These are phyloP conservation scores for Abramis brama DNA, from an alignment of 2,113 vertebrate genomes.

Conservation along the genomic window DNA sequence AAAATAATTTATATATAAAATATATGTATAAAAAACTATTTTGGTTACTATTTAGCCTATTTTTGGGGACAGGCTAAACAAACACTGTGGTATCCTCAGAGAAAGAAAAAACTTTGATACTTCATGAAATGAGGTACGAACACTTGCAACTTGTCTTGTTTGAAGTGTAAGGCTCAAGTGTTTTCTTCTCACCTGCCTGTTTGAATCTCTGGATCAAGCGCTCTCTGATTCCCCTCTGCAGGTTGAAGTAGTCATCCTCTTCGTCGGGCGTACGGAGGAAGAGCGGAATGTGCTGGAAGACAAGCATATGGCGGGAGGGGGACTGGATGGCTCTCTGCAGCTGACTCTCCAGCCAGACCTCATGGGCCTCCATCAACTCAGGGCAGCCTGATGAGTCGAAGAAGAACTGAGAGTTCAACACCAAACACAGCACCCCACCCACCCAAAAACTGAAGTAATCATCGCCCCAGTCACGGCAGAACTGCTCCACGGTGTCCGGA, in stretches of 20 bases:
- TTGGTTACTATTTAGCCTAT: background rate
- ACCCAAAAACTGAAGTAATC: constrained; percentile 98
- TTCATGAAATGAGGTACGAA: background rate
- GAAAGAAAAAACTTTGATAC: background rate
- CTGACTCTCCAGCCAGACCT: constrained; percentile 86
- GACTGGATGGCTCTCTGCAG: constrained; percentile 71
- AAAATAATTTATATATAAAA: background rate
- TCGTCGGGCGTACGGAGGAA: constrained; percentile 83
- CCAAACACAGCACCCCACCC: constrained; percentile 90
- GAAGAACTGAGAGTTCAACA: constrained; percentile 94
- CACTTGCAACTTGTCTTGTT: background rate
- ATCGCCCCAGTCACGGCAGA: constrained; percentile 86
- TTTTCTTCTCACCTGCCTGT: constrained; percentile 81
- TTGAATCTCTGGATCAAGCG: constrained; percentile 83
- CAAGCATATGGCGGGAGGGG: constrained; percentile 80
- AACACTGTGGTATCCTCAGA: background rate
- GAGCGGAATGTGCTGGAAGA: constrained; percentile 96
- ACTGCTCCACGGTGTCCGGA: constrained; percentile 77
- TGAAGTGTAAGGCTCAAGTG: constrained; percentile 9
- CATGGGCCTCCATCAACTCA: constrained; percentile 82
- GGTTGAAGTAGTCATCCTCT: constrained; percentile 91
- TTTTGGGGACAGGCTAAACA: background rate
- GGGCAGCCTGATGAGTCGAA: constrained; percentile 84
- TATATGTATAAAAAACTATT: background rate
- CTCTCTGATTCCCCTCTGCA: constrained; percentile 78